A percentile compares a stretch with the other conserved stretches of the same genome.
Conservation (phyloP, 2,113 vertebrate species). For the Sturnus vulgaris region DNA sequence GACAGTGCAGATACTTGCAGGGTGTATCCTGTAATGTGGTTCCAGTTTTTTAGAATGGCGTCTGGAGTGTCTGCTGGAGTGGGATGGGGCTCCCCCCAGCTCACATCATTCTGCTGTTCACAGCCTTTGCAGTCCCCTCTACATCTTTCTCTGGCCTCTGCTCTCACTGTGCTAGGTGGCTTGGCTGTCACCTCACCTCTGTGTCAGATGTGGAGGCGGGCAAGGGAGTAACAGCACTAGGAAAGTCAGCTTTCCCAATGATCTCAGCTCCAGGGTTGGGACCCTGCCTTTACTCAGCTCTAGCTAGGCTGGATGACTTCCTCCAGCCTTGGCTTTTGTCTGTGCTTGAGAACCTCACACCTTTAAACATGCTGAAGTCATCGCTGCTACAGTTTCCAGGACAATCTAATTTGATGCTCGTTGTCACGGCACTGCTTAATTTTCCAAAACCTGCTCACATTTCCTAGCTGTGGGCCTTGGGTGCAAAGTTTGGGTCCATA, state of each 20-base stretch:
- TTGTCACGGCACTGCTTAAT: neutral
- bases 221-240: neutral
- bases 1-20: neutral
- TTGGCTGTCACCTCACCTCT: neutral
- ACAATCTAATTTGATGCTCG: neutral
- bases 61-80: neutral
- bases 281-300: neutral
- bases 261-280: neutral
- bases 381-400: neutral
- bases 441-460: neutral
- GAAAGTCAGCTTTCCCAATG: neutral
- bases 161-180: neutral
- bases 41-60: neutral
- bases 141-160: neutral
- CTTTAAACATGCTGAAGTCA: neutral
- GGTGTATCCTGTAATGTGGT: neutral
- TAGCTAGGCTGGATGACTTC: neutral
- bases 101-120: neutral
- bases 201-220: neutral
- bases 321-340: neutral
- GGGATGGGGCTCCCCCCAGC: neutral
- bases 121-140: neutral
- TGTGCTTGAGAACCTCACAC: neutral
- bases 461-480: neutral
- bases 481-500: neutral